Percentiles rank a stretch among this genome's conserved stretches.
Conservation (phyloP, 1,140 invertebrate species). For the Dinoponera quadriceps region DNA sequence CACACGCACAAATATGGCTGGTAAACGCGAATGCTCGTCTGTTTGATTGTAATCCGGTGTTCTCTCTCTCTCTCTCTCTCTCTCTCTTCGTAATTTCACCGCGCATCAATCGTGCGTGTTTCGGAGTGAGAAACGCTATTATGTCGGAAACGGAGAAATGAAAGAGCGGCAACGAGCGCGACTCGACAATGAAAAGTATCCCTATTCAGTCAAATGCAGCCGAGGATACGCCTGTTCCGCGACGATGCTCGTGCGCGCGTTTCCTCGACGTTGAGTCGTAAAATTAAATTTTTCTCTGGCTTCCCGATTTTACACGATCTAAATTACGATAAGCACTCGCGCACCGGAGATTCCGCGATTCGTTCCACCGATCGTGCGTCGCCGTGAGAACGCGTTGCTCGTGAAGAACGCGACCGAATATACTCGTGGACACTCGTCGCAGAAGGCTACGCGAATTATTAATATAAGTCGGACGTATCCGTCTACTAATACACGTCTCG, state of each 20-base stretch:
- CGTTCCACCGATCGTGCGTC: not conserved
- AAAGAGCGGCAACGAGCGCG: not conserved
- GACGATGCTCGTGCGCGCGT: not conserved
- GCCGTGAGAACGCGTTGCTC: not conserved
- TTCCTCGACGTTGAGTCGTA: slow-evolving; percentile 12
- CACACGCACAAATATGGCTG: not conserved
- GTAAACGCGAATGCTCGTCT: slow-evolving; percentile 11
- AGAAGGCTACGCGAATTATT: not conserved
- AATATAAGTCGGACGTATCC: slow-evolving; percentile 15
- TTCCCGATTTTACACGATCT: not conserved
- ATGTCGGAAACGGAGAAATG: slow-evolving; percentile 8
- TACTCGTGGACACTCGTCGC: no score
- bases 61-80: no score
- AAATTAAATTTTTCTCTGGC: slow-evolving; percentile 26
- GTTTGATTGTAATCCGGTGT: slow-evolving; percentile 51
- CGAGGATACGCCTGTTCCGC: not conserved
- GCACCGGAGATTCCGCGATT: not conserved
- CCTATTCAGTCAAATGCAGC: slow-evolving; percentile 35
- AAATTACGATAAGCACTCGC: slow-evolving; percentile 3
- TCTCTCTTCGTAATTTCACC: not conserved
- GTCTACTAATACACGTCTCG: not conserved
- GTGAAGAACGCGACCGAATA: not conserved
- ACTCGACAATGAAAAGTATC: slow-evolving; percentile 11
- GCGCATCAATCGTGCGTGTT: not conserved
- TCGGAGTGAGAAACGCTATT: not conserved